These are phyloP conservation scores for Torymus aiolomorphi DNA, from an alignment of 2,888 invertebrate genomes.

Conservation along the genomic window DNA sequence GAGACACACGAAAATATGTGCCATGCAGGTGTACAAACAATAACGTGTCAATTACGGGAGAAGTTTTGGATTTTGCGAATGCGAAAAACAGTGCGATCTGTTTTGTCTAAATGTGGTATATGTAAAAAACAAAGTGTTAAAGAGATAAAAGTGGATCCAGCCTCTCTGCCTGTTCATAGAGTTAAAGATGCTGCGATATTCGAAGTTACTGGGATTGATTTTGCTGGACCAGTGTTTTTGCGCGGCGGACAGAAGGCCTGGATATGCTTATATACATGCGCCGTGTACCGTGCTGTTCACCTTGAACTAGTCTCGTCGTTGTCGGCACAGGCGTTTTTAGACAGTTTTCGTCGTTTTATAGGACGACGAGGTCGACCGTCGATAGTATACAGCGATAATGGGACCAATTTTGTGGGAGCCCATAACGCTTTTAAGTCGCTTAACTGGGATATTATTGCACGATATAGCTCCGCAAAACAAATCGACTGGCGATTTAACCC, in stretches of 20 bases:
- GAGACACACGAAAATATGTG: conserved; percentile 57
- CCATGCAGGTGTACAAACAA: conserved; percentile 58
- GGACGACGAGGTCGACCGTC: too few relatives aligned
- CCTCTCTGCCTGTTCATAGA: conserved; percentile 60
- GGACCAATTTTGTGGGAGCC: conserved; percentile 71
- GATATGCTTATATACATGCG: too few relatives aligned
- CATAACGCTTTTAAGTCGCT: too few relatives aligned
- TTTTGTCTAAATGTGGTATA: conserved; percentile 43
- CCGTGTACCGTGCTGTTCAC: too few relatives aligned
- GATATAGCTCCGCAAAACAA: conserved; percentile 55
- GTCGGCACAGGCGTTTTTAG: conserved; percentile 63
- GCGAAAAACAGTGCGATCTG: conserved; percentile 48
- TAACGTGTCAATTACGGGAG: conserved; percentile 59
- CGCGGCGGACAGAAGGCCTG: conserved; percentile 56
- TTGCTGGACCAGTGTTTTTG: conserved; percentile 65
- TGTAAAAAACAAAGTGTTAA: conserved; percentile 46
- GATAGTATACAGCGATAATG: too few relatives aligned
- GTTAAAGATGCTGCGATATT: conserved; percentile 47
- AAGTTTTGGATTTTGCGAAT: conserved; percentile 56
- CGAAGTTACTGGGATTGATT: too few relatives aligned
- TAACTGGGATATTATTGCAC: conserved; percentile 62
- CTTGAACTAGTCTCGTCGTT: too few relatives aligned
- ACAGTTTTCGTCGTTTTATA: too few relatives aligned
- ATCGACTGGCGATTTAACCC: conserved; percentile 70
- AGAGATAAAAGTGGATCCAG: conserved; percentile 24